phyloP scores from a whole-genome alignment of 2,113 vertebrate species.

The Syngnathus typhle region DNA sequence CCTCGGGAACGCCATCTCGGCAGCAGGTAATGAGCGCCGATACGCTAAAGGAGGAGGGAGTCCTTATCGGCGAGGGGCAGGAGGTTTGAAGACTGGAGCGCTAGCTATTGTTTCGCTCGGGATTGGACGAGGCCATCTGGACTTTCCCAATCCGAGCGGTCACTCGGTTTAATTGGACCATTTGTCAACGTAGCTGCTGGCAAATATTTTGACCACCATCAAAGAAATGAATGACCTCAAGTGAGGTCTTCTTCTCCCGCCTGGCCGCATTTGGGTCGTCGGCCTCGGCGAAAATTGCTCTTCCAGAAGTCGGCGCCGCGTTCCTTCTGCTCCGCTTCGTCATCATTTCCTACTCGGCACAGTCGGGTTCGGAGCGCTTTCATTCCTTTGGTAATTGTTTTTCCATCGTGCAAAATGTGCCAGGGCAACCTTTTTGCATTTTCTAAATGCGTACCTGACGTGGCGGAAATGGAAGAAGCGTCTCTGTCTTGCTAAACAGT shows the following conservation, averaged over 20 bases:
- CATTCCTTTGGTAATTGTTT: not conserved
- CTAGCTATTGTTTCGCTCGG: no score
- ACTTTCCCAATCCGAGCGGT: no score
- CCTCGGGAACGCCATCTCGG: slow-evolving; percentile 21
- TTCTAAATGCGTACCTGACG: not conserved
- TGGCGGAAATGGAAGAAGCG: slow-evolving; percentile 5
- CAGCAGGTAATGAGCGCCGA: slow-evolving; percentile 35
- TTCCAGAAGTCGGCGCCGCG: not conserved
- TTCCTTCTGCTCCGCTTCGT: not conserved
- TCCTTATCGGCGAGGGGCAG: slow-evolving; percentile 45
- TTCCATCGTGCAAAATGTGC: slow-evolving; percentile 38
- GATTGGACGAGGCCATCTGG: no score
- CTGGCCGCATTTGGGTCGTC: no score
- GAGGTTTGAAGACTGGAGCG: not conserved
- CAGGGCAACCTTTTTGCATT: slow-evolving; percentile 13
- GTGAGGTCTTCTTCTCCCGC: no score
- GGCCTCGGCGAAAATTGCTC: not conserved
- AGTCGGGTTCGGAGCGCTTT: not conserved
- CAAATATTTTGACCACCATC: no score
- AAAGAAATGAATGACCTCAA: no score
- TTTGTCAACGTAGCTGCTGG: no score
- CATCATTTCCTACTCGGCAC: not conserved
- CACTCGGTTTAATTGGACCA: no score
- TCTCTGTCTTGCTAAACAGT: slow-evolving; percentile 17
- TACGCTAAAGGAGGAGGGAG: slow-evolving; percentile 31